Evolutionary conservation across 1,140 invertebrate species (phyloP).

Genomic region (Papilio polytes): DNA sequence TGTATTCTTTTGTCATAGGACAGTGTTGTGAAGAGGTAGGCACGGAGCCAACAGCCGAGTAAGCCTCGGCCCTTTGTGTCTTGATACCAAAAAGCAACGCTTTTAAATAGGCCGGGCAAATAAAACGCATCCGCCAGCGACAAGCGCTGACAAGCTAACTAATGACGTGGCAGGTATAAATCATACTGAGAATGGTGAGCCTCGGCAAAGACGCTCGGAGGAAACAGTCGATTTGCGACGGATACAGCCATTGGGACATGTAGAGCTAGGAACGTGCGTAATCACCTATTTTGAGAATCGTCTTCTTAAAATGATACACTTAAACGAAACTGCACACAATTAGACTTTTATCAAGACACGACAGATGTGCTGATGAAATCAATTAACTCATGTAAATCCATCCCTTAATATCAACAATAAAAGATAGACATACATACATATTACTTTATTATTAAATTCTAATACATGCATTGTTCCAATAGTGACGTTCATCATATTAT

Average conservation of each 20-base stretch:
- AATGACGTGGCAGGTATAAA: slow-evolving; percentile 81
- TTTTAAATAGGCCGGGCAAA: slow-evolving; percentile 64
- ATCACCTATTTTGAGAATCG: slow-evolving; percentile 34
- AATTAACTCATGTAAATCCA: background rate
- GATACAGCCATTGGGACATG: slow-evolving; percentile 76
- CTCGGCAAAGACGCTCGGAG: slow-evolving; percentile 66
- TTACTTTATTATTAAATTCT: slow-evolving; percentile 11
- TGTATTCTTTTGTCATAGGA: slow-evolving; percentile 32
- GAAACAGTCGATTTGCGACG: slow-evolving; percentile 80
- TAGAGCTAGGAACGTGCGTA: slow-evolving; percentile 52
- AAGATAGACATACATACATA: background rate
- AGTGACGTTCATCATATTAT: background rate
- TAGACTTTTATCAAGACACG: background rate
- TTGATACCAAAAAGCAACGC: slow-evolving; percentile 40
- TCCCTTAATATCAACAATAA: slow-evolving; percentile 13
- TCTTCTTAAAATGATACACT: background rate
- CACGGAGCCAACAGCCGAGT: slow-evolving; percentile 25
- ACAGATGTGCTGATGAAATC: background rate
- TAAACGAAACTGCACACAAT: background rate
- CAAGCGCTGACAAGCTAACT: slow-evolving; percentile 72
- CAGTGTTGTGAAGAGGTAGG: slow-evolving; percentile 35
- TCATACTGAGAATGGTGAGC: slow-evolving; percentile 76
- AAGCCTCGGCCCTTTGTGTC: slow-evolving; percentile 43
- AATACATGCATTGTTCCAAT: background rate
- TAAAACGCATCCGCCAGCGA: slow-evolving; percentile 72